Conservation (phyloP, 92 coral and sea anemone genomes). For the Parazoanthus darwini region DNA sequence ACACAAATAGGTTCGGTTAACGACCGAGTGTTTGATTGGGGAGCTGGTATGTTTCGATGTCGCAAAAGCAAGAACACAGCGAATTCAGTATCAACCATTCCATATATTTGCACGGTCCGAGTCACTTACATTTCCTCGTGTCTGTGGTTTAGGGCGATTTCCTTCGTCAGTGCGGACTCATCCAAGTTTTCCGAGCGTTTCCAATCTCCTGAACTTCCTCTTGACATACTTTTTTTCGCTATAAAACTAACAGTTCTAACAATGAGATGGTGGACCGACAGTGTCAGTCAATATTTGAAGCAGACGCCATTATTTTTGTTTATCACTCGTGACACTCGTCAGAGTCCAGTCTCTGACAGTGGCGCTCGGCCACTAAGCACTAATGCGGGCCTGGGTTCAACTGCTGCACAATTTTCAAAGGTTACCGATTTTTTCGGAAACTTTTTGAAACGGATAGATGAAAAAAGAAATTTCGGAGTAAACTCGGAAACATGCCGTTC, state of each 20-base stretch:
- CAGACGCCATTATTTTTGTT: not conserved
- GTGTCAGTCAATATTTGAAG: not conserved
- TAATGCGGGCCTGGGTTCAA: too few relatives aligned
- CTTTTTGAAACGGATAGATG: too few relatives aligned
- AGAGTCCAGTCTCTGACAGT: not conserved
- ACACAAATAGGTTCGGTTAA: too few relatives aligned
- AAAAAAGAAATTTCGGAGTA: too few relatives aligned
- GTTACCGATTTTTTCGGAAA: too few relatives aligned
- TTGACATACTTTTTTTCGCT: not conserved
- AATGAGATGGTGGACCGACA: too few relatives aligned
- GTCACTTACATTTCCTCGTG: slow-evolving; percentile 39
- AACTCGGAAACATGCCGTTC: too few relatives aligned
- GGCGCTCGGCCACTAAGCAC: not conserved
- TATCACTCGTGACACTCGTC: too few relatives aligned
- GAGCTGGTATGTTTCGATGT: too few relatives aligned
- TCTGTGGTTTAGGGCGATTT: slow-evolving; percentile 23
- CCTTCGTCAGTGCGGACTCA: slow-evolving; percentile 21
- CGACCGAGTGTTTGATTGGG: too few relatives aligned
- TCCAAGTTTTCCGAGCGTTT: not conserved
- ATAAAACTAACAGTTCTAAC: not conserved
- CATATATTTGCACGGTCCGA: too few relatives aligned
- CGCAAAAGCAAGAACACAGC: not conserved
- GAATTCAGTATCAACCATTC: not conserved
- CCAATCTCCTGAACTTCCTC: not conserved
- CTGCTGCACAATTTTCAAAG: too few relatives aligned